phyloP scores from a whole-genome alignment of 2,888 invertebrate genomes.

The Leucania comma region DNA sequence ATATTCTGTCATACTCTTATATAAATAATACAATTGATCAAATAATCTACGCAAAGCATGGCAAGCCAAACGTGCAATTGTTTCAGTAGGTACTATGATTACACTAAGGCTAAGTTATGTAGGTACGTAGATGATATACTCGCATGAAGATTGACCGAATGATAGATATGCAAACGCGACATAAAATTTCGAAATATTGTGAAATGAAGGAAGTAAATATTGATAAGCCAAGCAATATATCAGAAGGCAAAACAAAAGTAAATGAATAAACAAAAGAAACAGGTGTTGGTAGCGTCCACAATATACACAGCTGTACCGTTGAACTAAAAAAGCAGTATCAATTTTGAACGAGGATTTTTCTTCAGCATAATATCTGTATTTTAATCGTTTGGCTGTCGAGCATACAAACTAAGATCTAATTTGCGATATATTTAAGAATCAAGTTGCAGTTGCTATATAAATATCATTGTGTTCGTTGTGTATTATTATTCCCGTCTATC shows the following conservation, averaged over 20 bases:
- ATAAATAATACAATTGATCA: not conserved
- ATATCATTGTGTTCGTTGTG: not conserved
- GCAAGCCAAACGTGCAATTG: not conserved
- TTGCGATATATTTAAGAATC: not conserved
- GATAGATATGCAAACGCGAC: slow-evolving; percentile 21
- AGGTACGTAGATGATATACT: not conserved
- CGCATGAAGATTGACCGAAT: slow-evolving; percentile 5
- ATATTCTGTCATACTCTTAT: slow-evolving; percentile 28
- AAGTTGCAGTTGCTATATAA: too few species aligned
- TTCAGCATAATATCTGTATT: not conserved
- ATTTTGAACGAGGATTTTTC: not conserved
- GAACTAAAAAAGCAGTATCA: slow-evolving; percentile 4
- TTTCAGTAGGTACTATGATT: slow-evolving; percentile 8
- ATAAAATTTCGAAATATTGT: slow-evolving; percentile 27
- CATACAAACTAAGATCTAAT: not conserved
- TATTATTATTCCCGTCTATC: not conserved
- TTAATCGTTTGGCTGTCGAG: not conserved
- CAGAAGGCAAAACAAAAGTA: slow-evolving; percentile 4
- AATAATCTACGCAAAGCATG: too few species aligned
- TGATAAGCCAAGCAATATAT: slow-evolving; percentile 21
- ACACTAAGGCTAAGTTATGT: not conserved
- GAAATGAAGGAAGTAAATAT: slow-evolving; percentile 23
- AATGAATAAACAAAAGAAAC: slow-evolving; percentile 22
- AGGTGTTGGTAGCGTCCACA: slow-evolving; percentile 4
- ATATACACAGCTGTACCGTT: slow-evolving; percentile 9